Conservation (phyloP, 2,888 invertebrate species). For the Eupithecia inturbata region DNA sequence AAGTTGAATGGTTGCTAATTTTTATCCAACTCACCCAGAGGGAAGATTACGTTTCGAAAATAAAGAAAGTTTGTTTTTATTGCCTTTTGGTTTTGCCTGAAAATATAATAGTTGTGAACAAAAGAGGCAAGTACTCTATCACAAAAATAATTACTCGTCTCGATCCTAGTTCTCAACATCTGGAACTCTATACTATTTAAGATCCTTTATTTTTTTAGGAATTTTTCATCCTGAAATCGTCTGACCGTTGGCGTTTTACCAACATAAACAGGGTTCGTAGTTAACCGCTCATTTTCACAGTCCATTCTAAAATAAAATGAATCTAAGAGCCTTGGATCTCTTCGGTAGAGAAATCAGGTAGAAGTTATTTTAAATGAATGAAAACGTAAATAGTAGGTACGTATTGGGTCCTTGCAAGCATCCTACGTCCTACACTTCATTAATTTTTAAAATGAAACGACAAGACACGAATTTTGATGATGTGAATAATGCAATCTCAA, state of each 20-base stretch:
- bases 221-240: too few relatives aligned
- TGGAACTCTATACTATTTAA: not conserved
- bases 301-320: not conserved
- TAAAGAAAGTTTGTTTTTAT: not conserved
- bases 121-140: not conserved
- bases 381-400: too few relatives aligned
- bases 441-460: too few relatives aligned
- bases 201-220: too few relatives aligned
- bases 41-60: not conserved
- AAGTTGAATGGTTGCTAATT: constrained; percentile 26
- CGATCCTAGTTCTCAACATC: not conserved
- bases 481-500: too few relatives aligned
- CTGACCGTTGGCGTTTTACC: too few relatives aligned
- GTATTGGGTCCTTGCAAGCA: too few relatives aligned
- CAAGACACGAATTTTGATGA: too few relatives aligned
- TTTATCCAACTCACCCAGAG: constrained; percentile 3
- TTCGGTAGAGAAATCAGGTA: not conserved
- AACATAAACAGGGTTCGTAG: too few relatives aligned
- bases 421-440: too few relatives aligned
- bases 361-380: too few relatives aligned
- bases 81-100: not conserved
- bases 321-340: not conserved
- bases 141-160: not conserved
- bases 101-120: not conserved
- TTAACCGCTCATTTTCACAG: not conserved